These are phyloP conservation scores for Phyllopteryx taeniolatus DNA, from an alignment of 2,113 vertebrate species.

Conservation along the genomic window DNA sequence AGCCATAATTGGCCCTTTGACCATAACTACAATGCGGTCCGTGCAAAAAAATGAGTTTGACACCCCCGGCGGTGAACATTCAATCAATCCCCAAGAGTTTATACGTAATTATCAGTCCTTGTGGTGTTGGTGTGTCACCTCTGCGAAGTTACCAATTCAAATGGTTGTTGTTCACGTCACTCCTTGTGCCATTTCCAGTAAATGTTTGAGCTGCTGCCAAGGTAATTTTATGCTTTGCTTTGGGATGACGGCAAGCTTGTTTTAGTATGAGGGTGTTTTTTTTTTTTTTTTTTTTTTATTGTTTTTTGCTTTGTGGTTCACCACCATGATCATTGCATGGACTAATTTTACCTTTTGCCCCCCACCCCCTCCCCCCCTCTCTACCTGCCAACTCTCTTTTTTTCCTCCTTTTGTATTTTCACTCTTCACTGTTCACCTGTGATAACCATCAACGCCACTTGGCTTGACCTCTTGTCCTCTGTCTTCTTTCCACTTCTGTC, in stretches of 20 bases:
- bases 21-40: too few species aligned
- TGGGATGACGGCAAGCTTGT: conserved; percentile 49
- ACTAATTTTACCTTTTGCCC: conserved; percentile 77
- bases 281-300: conserved; percentile 22
- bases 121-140: conserved; percentile 10
- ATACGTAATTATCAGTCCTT: background rate
- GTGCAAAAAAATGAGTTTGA: too few species aligned
- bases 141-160: conserved; percentile 27
- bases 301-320: conserved; percentile 66
- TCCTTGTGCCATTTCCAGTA: conserved; percentile 44
- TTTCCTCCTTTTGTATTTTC: conserved; percentile 49
- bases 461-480: conserved; percentile 46
- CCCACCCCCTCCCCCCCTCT: conserved; percentile 29
- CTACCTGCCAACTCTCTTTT: conserved; percentile 28
- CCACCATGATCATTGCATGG: conserved; percentile 80
- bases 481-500: conserved; percentile 55
- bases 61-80: background rate
- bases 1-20: too few species aligned
- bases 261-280: conserved; percentile 52
- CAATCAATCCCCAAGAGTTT: background rate
- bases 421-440: conserved; percentile 59
- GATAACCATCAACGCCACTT: conserved; percentile 50
- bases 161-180: conserved; percentile 44
- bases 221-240: conserved; percentile 63
- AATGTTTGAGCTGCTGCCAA: conserved; percentile 50